Conservation (phyloP, 2,797 vertebrate species). For the Cottoperca gobio region DNA sequence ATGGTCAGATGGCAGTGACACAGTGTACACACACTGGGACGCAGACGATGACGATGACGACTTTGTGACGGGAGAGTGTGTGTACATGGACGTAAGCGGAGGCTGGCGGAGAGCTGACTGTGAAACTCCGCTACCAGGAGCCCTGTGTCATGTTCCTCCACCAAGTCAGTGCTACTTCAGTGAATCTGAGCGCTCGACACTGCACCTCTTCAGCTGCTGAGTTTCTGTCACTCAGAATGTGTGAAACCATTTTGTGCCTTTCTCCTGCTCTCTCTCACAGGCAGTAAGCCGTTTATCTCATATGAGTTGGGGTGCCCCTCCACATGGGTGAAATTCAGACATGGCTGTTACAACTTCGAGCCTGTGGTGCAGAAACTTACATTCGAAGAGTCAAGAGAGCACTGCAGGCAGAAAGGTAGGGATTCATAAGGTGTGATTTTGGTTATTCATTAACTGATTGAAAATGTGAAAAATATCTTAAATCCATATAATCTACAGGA, state of each 20-base stretch:
- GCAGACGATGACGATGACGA: constrained; percentile 83
- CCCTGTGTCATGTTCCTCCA: constrained; percentile 87
- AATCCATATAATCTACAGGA: not conserved
- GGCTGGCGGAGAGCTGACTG: constrained; percentile 89
- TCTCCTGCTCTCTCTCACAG: constrained; percentile 76
- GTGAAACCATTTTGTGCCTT: constrained; percentile 12
- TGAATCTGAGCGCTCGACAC: not conserved
- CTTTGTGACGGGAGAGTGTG: constrained; percentile 86
- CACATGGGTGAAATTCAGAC: constrained; percentile 92
- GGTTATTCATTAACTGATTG: not conserved
- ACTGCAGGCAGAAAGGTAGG: constrained; percentile 92
- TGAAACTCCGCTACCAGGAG: constrained; percentile 86
- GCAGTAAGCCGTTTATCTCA: constrained; percentile 77
- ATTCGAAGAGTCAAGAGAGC: constrained; percentile 89
- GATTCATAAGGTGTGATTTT: not conserved
- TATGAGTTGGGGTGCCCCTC: constrained; percentile 86
- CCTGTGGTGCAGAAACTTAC: constrained; percentile 85
- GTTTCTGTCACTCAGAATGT: constrained; percentile 1
- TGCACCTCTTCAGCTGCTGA: not conserved
- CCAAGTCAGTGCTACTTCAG: constrained; percentile 82
- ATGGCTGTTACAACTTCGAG: constrained; percentile 93
- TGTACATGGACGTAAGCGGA: constrained; percentile 90
- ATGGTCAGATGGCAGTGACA: constrained; percentile 92
- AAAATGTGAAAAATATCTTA: not conserved
- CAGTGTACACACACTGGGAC: constrained; percentile 91